A percentile compares a stretch with the other conserved stretches of the same genome.
phyloP scores from a whole-genome alignment of 1,140 invertebrate species.

The Lepeophtheirus salmonis region DNA sequence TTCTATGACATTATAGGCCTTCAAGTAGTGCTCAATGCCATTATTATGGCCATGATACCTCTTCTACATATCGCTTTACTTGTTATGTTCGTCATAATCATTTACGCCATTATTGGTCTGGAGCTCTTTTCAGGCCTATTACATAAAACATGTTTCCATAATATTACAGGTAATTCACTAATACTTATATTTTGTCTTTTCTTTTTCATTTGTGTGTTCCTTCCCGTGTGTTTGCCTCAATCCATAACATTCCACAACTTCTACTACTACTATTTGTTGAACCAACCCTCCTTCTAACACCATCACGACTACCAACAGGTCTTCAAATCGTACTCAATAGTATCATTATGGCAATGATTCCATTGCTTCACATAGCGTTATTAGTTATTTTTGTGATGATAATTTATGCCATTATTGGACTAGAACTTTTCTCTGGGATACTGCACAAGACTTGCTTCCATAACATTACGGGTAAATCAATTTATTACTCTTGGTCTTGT shows the following conservation, averaged over 20 bases:
- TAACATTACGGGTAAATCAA: slow-evolving; percentile 41
- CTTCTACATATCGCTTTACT: slow-evolving; percentile 95
- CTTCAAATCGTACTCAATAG: slow-evolving; percentile 98
- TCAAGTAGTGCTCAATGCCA: slow-evolving; percentile 98
- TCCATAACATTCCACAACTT: not conserved
- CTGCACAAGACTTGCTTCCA: slow-evolving; percentile 82
- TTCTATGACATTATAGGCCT: slow-evolving; percentile 84
- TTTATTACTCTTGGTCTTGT: no score
- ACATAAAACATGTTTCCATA: slow-evolving; percentile 77
- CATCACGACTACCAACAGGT: slow-evolving; percentile 44
- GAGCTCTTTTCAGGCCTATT: slow-evolving; percentile 94
- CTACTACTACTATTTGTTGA: no score
- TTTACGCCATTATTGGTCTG: slow-evolving; percentile 97
- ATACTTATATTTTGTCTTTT: not conserved
- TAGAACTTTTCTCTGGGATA: slow-evolving; percentile 93
- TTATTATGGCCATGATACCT: slow-evolving; percentile 97
- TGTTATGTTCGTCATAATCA: slow-evolving; percentile 98
- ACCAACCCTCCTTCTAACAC: no score
- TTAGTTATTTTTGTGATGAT: slow-evolving; percentile 98
- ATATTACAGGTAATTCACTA: slow-evolving; percentile 37
- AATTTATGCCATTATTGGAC: slow-evolving; percentile 97
- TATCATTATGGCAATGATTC: slow-evolving; percentile 97
- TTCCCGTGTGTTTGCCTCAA: not conserved
- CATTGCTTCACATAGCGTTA: slow-evolving; percentile 93
- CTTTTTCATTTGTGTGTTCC: not conserved